phyloP scores from a whole-genome alignment of 2,888 invertebrate species.

The Pachliopta kotzebuea region DNA sequence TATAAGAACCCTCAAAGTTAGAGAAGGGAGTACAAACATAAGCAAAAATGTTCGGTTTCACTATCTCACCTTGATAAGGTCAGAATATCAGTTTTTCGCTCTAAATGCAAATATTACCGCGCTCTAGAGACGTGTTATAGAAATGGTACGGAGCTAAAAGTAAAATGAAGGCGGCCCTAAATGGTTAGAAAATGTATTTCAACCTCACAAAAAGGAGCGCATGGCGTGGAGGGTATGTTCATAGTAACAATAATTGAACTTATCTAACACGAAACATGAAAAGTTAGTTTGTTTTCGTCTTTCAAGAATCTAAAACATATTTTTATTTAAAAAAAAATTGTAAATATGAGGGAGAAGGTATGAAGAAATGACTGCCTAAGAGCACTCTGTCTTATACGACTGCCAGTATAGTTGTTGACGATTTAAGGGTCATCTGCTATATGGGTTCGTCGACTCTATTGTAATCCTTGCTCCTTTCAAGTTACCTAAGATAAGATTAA shows the following conservation, averaged over 20 bases:
- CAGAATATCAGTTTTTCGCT: constrained; percentile 76
- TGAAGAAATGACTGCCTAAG: no score
- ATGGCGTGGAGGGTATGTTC: background rate
- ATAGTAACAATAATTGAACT: background rate
- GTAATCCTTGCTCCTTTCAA: no score
- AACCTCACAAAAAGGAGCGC: constrained; percentile 44
- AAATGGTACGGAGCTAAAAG: constrained; percentile 73
- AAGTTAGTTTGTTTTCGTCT: background rate
- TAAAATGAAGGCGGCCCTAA: constrained; percentile 73
- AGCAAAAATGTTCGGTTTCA: constrained; percentile 68
- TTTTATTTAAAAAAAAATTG: no score
- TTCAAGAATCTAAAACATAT: background rate
- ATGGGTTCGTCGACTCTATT: no score
- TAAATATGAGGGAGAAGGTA: no score
- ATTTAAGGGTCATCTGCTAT: no score
- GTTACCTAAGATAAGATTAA: no score
- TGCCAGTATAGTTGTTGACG: no score
- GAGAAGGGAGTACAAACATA: constrained; percentile 54
- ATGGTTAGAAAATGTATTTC: constrained; percentile 71
- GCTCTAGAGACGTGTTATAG: constrained; percentile 75
- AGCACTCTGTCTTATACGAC: no score
- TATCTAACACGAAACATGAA: background rate
- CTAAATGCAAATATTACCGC: constrained; percentile 79
- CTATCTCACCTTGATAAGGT: constrained; percentile 76
- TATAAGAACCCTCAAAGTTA: constrained; percentile 9